These are phyloP conservation scores for Eutrigla gurnardus DNA, from an alignment of 2,797 vertebrate species.

Conservation along the genomic window DNA sequence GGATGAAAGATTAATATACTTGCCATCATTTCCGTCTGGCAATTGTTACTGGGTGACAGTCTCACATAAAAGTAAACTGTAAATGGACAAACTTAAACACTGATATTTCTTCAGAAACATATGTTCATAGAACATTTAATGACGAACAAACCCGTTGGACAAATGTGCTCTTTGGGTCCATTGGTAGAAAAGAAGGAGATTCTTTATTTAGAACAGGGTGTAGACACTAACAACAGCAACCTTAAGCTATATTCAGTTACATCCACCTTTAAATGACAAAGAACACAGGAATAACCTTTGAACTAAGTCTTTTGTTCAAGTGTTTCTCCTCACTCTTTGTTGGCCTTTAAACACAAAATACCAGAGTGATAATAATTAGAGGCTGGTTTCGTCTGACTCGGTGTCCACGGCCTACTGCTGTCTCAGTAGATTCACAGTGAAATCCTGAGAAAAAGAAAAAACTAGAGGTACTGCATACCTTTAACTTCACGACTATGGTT, in stretches of 20 bases:
- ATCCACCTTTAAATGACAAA: not conserved
- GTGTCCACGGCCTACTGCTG: not conserved
- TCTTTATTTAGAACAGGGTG: not conserved
- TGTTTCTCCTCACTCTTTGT: not conserved
- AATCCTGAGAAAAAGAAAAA: not conserved
- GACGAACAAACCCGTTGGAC: not conserved
- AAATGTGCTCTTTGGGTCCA: not conserved
- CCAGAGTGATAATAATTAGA: not conserved
- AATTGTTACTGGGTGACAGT: not conserved
- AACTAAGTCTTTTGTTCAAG: not conserved
- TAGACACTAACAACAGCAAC: not conserved
- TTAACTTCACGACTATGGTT: not conserved
- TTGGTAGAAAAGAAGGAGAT: not conserved
- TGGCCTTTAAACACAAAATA: slow-evolving; percentile 11
- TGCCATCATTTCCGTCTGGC: not conserved
- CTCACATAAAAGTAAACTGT: slow-evolving; percentile 13
- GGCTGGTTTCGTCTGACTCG: slow-evolving; percentile 5
- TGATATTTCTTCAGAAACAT: not conserved
- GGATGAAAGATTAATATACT: slow-evolving; percentile 9
- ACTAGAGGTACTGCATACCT: not conserved
- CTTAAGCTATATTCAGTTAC: not conserved
- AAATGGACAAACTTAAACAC: not conserved
- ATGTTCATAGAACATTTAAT: no score
- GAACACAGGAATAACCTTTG: not conserved
- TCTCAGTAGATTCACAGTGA: not conserved